Conservation (phyloP, 2,797 vertebrate genomes). For the Gymnothorax reevesii region DNA sequence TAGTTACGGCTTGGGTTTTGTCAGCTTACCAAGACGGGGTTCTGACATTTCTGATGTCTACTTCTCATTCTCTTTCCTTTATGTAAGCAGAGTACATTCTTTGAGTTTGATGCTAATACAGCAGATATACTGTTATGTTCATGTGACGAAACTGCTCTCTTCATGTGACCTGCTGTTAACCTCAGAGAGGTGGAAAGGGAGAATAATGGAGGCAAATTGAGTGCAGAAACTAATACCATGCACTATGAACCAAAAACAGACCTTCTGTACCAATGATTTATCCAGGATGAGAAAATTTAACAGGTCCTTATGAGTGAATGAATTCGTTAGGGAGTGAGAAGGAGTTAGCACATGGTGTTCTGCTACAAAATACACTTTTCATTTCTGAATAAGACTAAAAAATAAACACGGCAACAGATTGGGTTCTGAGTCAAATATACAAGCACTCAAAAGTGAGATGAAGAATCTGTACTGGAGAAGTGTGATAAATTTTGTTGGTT, state of each 20-base stretch:
- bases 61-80: neutral
- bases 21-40: neutral
- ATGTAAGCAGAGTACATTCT: neutral
- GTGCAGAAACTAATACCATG: conserved; percentile 17
- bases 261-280: neutral
- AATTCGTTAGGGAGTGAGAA: neutral
- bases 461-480: neutral
- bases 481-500: conserved; percentile 4
- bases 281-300: neutral
- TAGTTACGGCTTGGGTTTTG: neutral
- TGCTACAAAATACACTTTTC: conserved; percentile 13
- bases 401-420: neutral
- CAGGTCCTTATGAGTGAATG: neutral
- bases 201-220: neutral
- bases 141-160: neutral
- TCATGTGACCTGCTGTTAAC: neutral
- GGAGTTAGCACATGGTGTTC: neutral
- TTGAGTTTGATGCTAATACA: neutral
- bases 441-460: conserved; percentile 2
- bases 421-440: neutral
- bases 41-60: neutral
- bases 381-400: neutral
- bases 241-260: conserved; percentile 29
- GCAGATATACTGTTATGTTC: too few relatives aligned
- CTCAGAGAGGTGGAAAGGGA: neutral